phyloP scores from a whole-genome alignment of 2,797 vertebrate genomes.

The Buceros bicornis region DNA sequence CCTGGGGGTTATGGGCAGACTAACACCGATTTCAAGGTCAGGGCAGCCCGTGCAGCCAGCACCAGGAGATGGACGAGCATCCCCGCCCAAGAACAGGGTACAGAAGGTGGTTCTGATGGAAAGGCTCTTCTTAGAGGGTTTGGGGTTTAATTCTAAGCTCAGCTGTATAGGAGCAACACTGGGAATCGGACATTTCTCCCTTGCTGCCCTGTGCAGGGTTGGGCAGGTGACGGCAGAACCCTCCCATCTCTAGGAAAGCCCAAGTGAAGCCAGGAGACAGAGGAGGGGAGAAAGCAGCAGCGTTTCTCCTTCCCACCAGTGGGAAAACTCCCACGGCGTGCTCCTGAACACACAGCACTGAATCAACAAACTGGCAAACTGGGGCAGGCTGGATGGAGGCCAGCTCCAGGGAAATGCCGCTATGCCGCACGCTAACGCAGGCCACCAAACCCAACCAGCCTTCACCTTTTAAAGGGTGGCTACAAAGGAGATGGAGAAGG shows the following conservation, averaged over 20 bases:
- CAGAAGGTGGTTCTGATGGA: not conserved
- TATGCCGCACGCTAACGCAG: not conserved
- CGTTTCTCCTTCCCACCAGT: not conserved
- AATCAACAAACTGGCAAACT: conserved; percentile 24
- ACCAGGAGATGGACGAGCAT: not conserved
- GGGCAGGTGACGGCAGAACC: too few species aligned
- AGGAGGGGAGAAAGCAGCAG: not conserved
- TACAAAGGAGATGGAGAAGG: not conserved
- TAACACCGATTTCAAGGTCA: conserved; percentile 34
- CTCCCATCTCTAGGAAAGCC: not conserved
- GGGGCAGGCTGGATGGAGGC: not conserved
- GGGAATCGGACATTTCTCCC: not conserved
- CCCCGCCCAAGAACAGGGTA: fast-evolving
- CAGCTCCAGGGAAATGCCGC: not conserved
- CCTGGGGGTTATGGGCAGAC: not conserved
- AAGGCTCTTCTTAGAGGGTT: not conserved
- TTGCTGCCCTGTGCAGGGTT: not conserved
- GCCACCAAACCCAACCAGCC: not conserved
- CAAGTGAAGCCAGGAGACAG: not conserved
- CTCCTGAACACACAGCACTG: not conserved
- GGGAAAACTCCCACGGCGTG: not conserved
- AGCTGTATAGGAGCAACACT: not conserved
- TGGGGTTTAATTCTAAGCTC: not conserved
- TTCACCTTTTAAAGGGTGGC: not conserved
- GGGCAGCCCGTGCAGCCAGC: not conserved